Conservation (phyloP, 2,888 invertebrate genomes). For the Philonicus albiceps region DNA sequence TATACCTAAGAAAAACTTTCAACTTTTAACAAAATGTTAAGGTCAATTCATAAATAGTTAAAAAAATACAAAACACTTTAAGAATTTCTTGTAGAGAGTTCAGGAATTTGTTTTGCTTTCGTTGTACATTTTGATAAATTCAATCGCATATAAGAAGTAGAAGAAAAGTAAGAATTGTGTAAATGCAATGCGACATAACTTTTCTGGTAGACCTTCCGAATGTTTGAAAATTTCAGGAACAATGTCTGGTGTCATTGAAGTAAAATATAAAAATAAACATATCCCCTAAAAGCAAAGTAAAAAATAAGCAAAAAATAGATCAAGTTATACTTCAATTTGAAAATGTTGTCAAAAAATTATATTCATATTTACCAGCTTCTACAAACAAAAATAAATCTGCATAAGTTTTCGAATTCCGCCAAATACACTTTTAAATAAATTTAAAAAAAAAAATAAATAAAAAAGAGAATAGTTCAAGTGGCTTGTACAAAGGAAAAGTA, state of each 20-base stretch:
- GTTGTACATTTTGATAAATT: too few relatives aligned
- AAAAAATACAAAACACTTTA: too few relatives aligned
- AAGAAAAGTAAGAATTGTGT: too few relatives aligned
- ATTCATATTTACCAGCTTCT: neutral
- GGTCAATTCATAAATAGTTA: too few relatives aligned
- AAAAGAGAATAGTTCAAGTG: neutral
- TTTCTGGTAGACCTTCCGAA: neutral
- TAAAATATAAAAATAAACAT: neutral
- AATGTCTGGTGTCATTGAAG: neutral
- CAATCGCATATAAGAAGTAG: too few relatives aligned
- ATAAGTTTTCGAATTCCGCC: neutral
- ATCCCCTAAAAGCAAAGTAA: neutral
- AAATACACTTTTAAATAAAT: neutral
- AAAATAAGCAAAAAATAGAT: neutral
- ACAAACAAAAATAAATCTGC: neutral
- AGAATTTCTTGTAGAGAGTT: too few relatives aligned
- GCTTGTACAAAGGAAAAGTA: neutral
- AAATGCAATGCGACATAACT: neutral
- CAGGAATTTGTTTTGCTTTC: too few relatives aligned
- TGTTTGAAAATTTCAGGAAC: neutral
- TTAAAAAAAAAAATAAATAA: too few relatives aligned
- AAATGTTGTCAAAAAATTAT: slow-evolving; percentile 1
- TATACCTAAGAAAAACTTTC: too few relatives aligned
- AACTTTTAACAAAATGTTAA: too few relatives aligned
- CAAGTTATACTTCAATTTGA: neutral